Evolutionary conservation across 2,888 invertebrate species (phyloP).

Genomic region (Sipha maydis): DNA sequence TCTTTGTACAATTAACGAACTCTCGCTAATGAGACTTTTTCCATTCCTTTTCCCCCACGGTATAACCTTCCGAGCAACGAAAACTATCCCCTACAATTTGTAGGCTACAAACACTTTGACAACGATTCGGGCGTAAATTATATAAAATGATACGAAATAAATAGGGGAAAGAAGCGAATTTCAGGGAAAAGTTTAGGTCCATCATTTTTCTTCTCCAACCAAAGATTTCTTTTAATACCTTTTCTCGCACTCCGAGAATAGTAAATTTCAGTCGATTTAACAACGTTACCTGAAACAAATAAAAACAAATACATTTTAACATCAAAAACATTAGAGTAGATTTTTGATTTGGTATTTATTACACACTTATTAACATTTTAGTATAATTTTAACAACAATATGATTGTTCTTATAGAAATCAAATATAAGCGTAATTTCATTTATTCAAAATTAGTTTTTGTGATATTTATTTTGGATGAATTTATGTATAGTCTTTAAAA

Average conservation of each 20-base stretch:
- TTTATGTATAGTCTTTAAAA: neutral
- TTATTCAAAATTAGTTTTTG: conserved; percentile 24
- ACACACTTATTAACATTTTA: neutral
- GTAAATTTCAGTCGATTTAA: conserved; percentile 17
- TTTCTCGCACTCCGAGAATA: neutral
- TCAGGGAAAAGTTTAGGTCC: neutral
- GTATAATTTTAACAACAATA: neutral
- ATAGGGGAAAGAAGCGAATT: neutral
- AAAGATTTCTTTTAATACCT: neutral
- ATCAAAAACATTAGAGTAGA: neutral
- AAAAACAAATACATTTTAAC: conserved; percentile 4
- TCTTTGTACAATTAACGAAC: conserved; percentile 60
- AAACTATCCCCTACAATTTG: neutral
- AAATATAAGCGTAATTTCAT: neutral
- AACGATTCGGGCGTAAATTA: conserved; percentile 53
- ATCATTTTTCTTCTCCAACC: neutral
- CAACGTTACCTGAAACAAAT: conserved; percentile 50
- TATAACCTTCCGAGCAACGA: neutral
- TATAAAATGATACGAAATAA: conserved; percentile 3
- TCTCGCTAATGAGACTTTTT: conserved; percentile 60
- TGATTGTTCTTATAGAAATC: neutral
- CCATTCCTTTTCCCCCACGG: neutral
- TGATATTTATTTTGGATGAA: neutral
- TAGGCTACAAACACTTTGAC: conserved; percentile 46
- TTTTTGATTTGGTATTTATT: neutral